Percentiles rank a stretch among this genome's conserved stretches.
phyloP scores from a whole-genome alignment of 2,797 vertebrate species.

The Anguilla pacifica region DNA sequence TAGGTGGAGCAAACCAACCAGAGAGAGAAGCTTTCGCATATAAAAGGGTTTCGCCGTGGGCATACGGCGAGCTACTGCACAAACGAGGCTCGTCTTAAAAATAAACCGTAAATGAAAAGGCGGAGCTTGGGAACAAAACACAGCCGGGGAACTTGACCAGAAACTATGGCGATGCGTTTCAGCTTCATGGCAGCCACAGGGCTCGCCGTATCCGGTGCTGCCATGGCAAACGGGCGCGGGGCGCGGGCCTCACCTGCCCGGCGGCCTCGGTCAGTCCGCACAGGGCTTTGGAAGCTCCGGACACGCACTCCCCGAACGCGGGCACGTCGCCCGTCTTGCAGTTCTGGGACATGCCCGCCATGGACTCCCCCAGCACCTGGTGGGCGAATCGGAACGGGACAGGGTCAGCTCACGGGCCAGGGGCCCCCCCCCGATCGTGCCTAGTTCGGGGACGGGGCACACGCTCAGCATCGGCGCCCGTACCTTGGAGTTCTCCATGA shows the following conservation, averaged over 20 bases:
- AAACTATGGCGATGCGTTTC: not conserved
- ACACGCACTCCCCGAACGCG: slow-evolving; percentile 92
- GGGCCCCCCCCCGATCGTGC: not conserved
- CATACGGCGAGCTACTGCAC: not conserved
- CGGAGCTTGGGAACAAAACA: not conserved
- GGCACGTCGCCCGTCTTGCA: slow-evolving; percentile 92
- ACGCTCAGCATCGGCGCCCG: slow-evolving; percentile 26
- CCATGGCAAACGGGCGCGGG: not conserved
- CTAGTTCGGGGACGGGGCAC: no score
- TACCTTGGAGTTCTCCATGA: slow-evolving; percentile 99
- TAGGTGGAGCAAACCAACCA: not conserved
- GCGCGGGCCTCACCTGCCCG: slow-evolving; percentile 85
- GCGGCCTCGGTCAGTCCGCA: slow-evolving; percentile 95
- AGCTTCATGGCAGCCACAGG: not conserved
- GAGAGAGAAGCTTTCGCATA: not conserved
- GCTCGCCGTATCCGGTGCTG: not conserved
- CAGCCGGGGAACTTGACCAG: not conserved
- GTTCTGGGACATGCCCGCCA: slow-evolving; percentile 98
- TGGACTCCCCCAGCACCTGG: slow-evolving; percentile 94
- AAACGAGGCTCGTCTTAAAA: not conserved
- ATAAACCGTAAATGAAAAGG: not conserved
- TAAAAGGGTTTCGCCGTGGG: not conserved
- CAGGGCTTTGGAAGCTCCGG: slow-evolving; percentile 94
- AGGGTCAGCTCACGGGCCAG: slow-evolving; percentile 33
- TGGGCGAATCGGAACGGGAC: slow-evolving; percentile 23